Base-by-base conservation (phyloP, 2,113 vertebrate species). In the Rhipidura dahli region DNA sequence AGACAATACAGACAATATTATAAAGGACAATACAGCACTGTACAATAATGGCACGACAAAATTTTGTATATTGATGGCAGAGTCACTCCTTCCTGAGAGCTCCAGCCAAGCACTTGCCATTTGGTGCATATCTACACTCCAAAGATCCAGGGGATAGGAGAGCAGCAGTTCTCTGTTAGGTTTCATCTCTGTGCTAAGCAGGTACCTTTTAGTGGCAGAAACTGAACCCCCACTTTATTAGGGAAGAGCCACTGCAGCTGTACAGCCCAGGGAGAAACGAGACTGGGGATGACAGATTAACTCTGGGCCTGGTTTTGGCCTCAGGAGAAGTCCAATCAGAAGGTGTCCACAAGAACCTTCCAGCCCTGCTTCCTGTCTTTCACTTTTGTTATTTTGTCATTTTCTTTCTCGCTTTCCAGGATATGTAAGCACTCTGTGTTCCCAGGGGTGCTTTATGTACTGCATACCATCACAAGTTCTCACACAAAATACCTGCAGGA, bases 21-120 rank as follows among this genome's bases (percentile, higher is more conserved):
- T 30, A 30, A 50, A 14, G 57, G 37, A 45, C 80, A 45, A 35
- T 44, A 10, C 11, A 77, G 15, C 2, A 0, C 28, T 0, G 1
- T 19, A 14, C 7, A 31, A 31, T 9, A 73, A 31, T 7, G 54
- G 18, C 45, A 65, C 5, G 1, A 15, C 13, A 37, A 49, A 75
- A 15, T 40, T 6, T 14, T 30, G 7, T 35, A 0, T 40, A 11
- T 10, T 75, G 33, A 39, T 70, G 44, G 44, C 7, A 24, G 15
- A 79, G 68, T 26, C 30, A 49, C 56, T 87, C 40, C 60, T 53
- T 60, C 47, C 60, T 54, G 42, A 28, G 6, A 26, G 71, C 16
- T 70, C 24, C 49, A 78, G 0, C 14, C 33, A 51, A 45, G 40
- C n/a, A 33, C 15, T 92, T 0, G 0, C 37, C 7, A 1, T 16